Percentiles rank a stretch among this genome's conserved stretches.
Conservation (phyloP, 2,113 vertebrate genomes). For the Chaetorhynchus papuensis region DNA sequence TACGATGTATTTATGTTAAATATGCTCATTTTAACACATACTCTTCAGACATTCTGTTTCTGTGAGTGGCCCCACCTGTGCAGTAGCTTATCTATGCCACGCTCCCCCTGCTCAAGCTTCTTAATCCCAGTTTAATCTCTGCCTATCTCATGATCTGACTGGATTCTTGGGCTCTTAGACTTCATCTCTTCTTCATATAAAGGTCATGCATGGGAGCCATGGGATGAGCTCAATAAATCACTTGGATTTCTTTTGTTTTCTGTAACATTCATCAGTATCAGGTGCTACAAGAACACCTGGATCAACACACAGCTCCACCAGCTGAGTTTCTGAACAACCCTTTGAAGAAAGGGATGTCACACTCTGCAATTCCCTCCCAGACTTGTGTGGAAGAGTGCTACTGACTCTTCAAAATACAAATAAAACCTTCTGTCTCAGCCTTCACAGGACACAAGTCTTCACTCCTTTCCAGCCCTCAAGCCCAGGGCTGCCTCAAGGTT, state of each 20-base stretch:
- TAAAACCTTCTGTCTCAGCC: neutral
- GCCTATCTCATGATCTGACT: neutral
- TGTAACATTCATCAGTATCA: accelerated
- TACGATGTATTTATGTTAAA: neutral
- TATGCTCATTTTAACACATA: neutral
- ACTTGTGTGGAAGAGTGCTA: neutral
- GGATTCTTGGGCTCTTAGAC: neutral
- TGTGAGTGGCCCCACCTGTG: neutral
- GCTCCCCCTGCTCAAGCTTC: neutral
- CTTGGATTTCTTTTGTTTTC: neutral
- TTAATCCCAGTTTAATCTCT: neutral
- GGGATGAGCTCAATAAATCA: neutral
- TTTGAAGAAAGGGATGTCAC: neutral
- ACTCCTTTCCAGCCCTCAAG: neutral
- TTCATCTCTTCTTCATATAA: neutral
- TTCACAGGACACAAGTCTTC: neutral
- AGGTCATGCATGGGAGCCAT: neutral
- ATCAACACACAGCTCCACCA: neutral
- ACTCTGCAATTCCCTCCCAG: neutral
- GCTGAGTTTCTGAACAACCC: accelerated
- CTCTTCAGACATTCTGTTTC: neutral
- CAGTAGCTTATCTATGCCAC: accelerated
- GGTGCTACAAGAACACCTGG: neutral
- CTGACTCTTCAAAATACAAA: neutral
- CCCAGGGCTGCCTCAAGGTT: neutral